These are phyloP conservation scores for Melopsittacus undulatus DNA, from an alignment of 2,797 vertebrate genomes.

Conservation along the genomic window DNA sequence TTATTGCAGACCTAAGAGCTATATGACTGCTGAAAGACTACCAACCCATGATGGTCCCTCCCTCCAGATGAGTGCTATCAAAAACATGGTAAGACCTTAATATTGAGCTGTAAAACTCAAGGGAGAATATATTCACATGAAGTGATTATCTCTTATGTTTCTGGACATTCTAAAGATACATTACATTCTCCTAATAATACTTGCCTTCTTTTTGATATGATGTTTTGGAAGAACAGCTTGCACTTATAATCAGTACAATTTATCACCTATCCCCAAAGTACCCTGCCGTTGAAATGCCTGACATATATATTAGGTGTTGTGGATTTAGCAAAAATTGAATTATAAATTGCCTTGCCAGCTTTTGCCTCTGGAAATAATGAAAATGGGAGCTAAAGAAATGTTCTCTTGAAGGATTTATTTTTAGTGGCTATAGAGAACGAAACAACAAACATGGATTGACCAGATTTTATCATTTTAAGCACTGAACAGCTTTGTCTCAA, in stretches of 20 bases:
- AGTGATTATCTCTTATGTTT: constrained; percentile 80
- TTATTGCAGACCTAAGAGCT: constrained; percentile 69
- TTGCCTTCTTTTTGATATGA: constrained; percentile 80
- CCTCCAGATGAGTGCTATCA: constrained; percentile 75
- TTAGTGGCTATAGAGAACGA: constrained; percentile 76
- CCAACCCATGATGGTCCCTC: constrained; percentile 52
- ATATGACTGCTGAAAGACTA: constrained; percentile 74
- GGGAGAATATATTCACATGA: constrained; percentile 72
- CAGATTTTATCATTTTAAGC: constrained; percentile 72
- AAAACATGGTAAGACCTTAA: constrained; percentile 69
- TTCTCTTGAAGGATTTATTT: constrained; percentile 81
- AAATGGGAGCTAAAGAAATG: constrained; percentile 80
- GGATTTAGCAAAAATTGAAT: constrained; percentile 93
- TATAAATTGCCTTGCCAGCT: constrained; percentile 90
- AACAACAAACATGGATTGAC: constrained; percentile 74
- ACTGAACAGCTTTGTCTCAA: constrained; percentile 54
- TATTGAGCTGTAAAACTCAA: constrained; percentile 69
- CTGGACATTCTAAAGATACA: constrained; percentile 80
- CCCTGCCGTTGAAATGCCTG: constrained; percentile 91
- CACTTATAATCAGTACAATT: constrained; percentile 86
- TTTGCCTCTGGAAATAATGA: constrained; percentile 88
- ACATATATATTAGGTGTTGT: constrained; percentile 96
- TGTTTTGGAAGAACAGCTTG: constrained; percentile 84
- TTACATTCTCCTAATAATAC: constrained; percentile 80
- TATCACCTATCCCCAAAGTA: constrained; percentile 88